Evolutionary conservation across 2,113 vertebrate species (phyloP).

Genomic region (Speoplatyrhinus poulsoni): DNA sequence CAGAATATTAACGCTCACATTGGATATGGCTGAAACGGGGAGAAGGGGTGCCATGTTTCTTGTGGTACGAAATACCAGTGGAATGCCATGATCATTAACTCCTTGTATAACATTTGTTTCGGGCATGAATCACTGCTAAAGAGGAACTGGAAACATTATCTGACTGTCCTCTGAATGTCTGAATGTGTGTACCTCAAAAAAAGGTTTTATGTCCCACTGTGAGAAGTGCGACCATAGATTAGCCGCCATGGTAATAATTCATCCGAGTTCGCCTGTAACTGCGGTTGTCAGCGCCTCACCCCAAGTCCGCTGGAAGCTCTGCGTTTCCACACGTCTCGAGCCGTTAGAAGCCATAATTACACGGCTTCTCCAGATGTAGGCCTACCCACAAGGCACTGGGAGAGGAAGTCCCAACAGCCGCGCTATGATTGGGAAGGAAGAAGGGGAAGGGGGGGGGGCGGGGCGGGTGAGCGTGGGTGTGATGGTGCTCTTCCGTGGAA

Average conservation of each 20-base stretch:
- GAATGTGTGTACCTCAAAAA: constrained; percentile 23
- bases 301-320: constrained; percentile 32
- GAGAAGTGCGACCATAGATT: constrained; percentile 42
- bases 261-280: constrained; percentile 47
- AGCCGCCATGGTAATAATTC: constrained; percentile 37
- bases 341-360: constrained; percentile 31
- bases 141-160: constrained; percentile 11
- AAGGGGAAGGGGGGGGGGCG: background rate
- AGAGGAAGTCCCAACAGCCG: constrained; percentile 53
- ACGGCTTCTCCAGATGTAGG: constrained; percentile 63
- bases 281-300: constrained; percentile 50
- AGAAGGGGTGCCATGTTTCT: background rate
- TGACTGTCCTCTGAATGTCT: constrained; percentile 24
- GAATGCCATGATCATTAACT: background rate
- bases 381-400: constrained; percentile 44
- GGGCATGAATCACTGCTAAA: constrained; percentile 1
- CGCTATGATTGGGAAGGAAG: constrained; percentile 29
- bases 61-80: background rate
- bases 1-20: background rate
- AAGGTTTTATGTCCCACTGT: constrained; percentile 30
- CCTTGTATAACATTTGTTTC: constrained; percentile 1
- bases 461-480: constrained; percentile 31
- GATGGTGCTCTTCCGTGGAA: constrained; percentile 28
- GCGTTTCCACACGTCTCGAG: constrained; percentile 43
- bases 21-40: background rate